Evolutionary conservation across 2,113 vertebrate species (phyloP), one percentile per base, ranked within the genome.

Genomic region (Equus quagga): DNA sequence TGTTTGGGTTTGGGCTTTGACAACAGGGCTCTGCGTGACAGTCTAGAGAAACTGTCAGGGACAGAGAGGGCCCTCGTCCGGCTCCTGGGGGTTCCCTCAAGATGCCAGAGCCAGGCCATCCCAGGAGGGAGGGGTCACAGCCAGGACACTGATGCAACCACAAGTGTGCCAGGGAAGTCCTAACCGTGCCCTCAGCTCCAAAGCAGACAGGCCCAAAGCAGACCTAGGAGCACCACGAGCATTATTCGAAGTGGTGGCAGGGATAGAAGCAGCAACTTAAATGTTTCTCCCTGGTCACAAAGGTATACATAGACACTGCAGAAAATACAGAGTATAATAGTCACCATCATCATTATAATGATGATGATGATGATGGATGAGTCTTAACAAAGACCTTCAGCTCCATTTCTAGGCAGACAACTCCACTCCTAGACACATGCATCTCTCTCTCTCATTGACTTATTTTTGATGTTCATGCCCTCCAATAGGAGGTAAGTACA

Each of bases 1-100:
- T 19, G 41, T 49, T 18, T 14, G 54, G 31, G 31, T 82, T 23
- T 60, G 28, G 14, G 41, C 31, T 69, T 21, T 28, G 41, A 60
- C n/a, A 19, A 82, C 26, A 60, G 36, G 46, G 49, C 36, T 41
- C 75, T 1, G 0, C 2, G 18, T 1, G 13, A 46, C 17, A 4
- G 2, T 8, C 49, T 24, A 24, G 1, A 5, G 64, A 58, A 81
- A 24, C 26, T 1, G 76, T 26, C 51, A 44, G 36, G 64, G 28
- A n/a, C 28, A 17, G 19, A 15, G 31, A 1, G 3, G 36, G 36
- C n/a, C 49, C n/a, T 80, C 8, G 3, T 33, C 89, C 8, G 49
- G 75, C n/a, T 79, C 49, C 46, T n/a, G 46, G 60, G 83, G 60
- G 89, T 19, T 80, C 26, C 64, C n/a, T 33, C 51, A 18, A 44